Conservation (phyloP, 2,888 invertebrate species). For the Drosophila yooni region DNA sequence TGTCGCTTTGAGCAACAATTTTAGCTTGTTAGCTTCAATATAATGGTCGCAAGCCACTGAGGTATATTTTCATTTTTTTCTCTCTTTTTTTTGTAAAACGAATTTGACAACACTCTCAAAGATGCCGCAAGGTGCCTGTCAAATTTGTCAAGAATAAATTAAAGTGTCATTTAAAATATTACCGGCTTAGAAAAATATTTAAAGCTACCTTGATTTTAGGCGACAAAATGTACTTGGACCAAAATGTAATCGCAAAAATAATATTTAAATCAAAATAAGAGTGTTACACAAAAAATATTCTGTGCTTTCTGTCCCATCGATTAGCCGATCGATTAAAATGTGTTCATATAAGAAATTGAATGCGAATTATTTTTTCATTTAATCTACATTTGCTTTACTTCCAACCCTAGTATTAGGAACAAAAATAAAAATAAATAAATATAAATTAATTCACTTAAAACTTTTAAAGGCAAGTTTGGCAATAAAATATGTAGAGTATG, state of each 20-base stretch:
- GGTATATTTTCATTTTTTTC: slow-evolving; percentile 19
- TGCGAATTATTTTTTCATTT: neutral
- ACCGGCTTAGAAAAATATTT: neutral
- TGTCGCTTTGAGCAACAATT: slow-evolving; percentile 33
- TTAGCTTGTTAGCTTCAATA: slow-evolving; percentile 60
- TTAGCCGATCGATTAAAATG: neutral
- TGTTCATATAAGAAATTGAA: neutral
- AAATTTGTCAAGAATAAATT: slow-evolving; percentile 2
- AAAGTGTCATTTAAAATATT: neutral
- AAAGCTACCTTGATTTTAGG: neutral
- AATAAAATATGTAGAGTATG: neutral
- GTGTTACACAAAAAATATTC: neutral
- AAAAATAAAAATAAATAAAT: too few relatives aligned
- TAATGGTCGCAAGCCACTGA: slow-evolving; percentile 37
- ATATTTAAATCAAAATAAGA: neutral
- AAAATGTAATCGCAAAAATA: neutral
- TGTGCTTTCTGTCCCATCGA: too few relatives aligned
- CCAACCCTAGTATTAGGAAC: too few relatives aligned
- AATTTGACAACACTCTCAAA: slow-evolving; percentile 19
- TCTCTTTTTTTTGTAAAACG: neutral
- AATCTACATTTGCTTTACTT: neutral
- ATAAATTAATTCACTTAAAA: neutral
- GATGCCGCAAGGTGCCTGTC: slow-evolving; percentile 8
- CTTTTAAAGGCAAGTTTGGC: neutral
- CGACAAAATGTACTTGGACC: neutral